A percentile compares a stretch with the other conserved stretches of the same genome.
Conservation (phyloP, 2,888 invertebrate species). For the Gortyna flavago region DNA sequence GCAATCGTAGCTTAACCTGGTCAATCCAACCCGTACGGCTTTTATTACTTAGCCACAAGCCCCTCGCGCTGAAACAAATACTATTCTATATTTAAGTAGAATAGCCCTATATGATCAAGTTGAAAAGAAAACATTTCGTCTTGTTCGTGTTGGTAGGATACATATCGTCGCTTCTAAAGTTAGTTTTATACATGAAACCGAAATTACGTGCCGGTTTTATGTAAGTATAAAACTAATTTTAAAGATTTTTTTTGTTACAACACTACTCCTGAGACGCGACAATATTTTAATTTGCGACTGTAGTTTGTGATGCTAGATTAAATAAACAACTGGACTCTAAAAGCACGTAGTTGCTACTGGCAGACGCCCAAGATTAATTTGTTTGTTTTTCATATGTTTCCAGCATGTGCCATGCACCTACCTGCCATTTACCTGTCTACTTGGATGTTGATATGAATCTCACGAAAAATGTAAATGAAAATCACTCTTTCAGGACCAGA, state of each 20-base stretch:
- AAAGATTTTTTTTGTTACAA: too few relatives aligned
- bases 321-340: slow-evolving; percentile 34
- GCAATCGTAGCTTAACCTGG: neutral
- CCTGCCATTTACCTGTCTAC: too few relatives aligned
- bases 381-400: slow-evolving; percentile 40
- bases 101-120: slow-evolving; percentile 2
- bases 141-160: neutral
- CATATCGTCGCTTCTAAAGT: too few relatives aligned
- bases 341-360: slow-evolving; percentile 20
- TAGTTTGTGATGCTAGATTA: slow-evolving; percentile 30
- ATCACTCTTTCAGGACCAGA: neutral
- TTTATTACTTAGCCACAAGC: neutral
- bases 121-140: slow-evolving; percentile 7
- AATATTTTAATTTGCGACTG: slow-evolving; percentile 14
- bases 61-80: slow-evolving; percentile 1
- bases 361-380: slow-evolving; percentile 38
- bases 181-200: too few relatives aligned
- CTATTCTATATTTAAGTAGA: neutral
- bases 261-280: too few relatives aligned
- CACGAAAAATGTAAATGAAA: neutral
- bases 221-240: too few relatives aligned
- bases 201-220: too few relatives aligned
- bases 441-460: neutral
- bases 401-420: neutral
- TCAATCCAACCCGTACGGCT: neutral